Base-by-base conservation (phyloP, 1,140 invertebrate genomes). In the Drosophila chauvacae region DNA sequence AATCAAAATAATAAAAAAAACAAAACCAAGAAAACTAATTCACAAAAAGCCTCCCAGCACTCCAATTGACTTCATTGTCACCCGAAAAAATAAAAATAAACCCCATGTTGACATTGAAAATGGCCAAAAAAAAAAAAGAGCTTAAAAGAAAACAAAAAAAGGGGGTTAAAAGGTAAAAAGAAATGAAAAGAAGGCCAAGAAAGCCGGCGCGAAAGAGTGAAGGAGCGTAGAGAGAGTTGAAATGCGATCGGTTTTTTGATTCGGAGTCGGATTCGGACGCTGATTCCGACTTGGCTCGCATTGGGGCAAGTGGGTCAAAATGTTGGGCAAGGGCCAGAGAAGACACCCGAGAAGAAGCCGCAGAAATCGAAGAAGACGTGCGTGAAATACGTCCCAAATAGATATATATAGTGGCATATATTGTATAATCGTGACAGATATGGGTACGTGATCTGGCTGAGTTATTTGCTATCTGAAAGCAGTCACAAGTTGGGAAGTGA, bases 251-350 rank as follows among this genome's bases (percentile, higher is more conserved):
- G 73, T 48, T 77, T 56, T 39, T 56, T 20, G 53, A 56, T 26
- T 56, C 20, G 30, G 30, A 30, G 30, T 30, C 30, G 30, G 30
- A 30, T 30, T 30, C 20, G 33, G 33, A 37, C n/a, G n/a, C n/a
- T n/a, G 33, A 37, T 56, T 23, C 33, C 50, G 6, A 18, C 28
- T 35, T 35, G 35, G 35, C 35, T 39, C 68, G 55, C 83, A 83
- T 83, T 88, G 82, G 84, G 85, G 77, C 84, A 88, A 87, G 79
- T 87, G 83, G 83, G 83, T 87, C 84, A 87, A 61, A 44, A 77
- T 87, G 83, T 87, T 87, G 80, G 83, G 83, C 80, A 87, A 87
- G 83, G 83, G 84, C 85, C 61, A 50, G 18, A 53, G 35, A 39
- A 79, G 55, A 83, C 68, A 73, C 80, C 61, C 74, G 51, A 44